A percentile compares a stretch with the other conserved stretches of the same genome.
Conservation (phyloP, 2,797 vertebrate species). For the Lepilemur ruficaudatus region DNA sequence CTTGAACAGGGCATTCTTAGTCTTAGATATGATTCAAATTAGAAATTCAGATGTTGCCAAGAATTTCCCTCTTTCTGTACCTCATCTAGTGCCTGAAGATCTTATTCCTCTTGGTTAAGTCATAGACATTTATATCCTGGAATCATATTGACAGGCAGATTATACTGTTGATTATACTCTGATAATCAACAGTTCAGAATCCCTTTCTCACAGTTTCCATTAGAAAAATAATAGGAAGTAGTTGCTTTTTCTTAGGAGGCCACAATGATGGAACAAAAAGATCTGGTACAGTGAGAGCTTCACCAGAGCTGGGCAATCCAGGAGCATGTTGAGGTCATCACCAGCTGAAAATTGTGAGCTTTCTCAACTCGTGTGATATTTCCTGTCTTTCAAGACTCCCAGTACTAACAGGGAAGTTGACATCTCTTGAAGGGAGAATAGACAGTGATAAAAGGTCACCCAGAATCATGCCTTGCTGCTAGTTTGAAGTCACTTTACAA, state of each 20-base stretch:
- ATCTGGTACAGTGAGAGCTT: constrained; percentile 91
- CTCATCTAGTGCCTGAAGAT: not conserved
- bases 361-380: constrained; percentile 93
- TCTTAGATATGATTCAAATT: not conserved
- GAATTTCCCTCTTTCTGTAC: not conserved
- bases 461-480: constrained; percentile 76
- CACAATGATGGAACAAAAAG: constrained; percentile 90
- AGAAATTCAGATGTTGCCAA: not conserved
- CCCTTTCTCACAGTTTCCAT: not conserved
- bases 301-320: constrained; percentile 94
- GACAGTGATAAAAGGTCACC: constrained; percentile 93
- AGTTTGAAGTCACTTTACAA: not conserved
- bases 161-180: too few relatives aligned
- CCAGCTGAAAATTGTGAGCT: constrained; percentile 93
- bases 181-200: not conserved
- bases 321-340: constrained; percentile 93
- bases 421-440: constrained; percentile 90
- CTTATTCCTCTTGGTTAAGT: not conserved
- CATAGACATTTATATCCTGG: not conserved
- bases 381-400: constrained; percentile 92
- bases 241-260: not conserved
- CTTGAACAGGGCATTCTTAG: not conserved
- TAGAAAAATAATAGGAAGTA: not conserved
- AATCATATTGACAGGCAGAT: not conserved
- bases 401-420: constrained; percentile 92